Conservation (phyloP, 2,113 vertebrate species). For the Onychostruthus taczanowskii region DNA sequence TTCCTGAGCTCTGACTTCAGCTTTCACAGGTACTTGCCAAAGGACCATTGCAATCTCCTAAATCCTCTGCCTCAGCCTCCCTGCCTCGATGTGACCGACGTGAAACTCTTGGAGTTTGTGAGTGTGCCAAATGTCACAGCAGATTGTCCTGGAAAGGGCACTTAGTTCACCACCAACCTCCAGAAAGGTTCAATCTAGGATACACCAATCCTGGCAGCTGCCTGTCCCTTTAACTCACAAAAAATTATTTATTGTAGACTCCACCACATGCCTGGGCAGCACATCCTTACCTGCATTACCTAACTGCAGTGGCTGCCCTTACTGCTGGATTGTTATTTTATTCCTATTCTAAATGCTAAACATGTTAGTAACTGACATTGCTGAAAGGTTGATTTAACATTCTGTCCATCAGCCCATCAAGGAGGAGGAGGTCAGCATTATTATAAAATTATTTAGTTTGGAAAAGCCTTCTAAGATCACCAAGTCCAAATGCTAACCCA, state of each 20-base stretch:
- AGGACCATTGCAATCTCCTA: not conserved
- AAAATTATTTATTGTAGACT: not conserved
- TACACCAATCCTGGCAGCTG: not conserved
- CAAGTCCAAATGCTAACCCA: not conserved
- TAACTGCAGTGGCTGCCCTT: not conserved
- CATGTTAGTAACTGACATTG: not conserved
- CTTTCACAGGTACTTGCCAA: not conserved
- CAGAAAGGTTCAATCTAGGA: not conserved
- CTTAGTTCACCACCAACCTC: not conserved
- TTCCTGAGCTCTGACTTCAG: not conserved
- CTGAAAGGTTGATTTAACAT: not conserved
- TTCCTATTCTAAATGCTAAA: not conserved
- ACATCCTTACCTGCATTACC: not conserved
- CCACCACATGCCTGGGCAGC: not conserved
- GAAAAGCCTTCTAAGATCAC: not conserved
- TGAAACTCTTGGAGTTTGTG: not conserved
- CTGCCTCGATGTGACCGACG: rapidly evolving
- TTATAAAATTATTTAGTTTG: not conserved
- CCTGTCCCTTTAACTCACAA: not conserved
- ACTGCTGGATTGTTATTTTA: not conserved
- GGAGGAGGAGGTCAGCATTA: not conserved
- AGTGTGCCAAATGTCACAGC: not conserved
- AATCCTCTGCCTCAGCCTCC: not conserved
- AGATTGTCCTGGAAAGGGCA: not conserved
- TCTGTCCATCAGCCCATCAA: not conserved